Conservation (phyloP, 37 sponge, comb jelly and placozoan species). For the Crambe crambe region DNA sequence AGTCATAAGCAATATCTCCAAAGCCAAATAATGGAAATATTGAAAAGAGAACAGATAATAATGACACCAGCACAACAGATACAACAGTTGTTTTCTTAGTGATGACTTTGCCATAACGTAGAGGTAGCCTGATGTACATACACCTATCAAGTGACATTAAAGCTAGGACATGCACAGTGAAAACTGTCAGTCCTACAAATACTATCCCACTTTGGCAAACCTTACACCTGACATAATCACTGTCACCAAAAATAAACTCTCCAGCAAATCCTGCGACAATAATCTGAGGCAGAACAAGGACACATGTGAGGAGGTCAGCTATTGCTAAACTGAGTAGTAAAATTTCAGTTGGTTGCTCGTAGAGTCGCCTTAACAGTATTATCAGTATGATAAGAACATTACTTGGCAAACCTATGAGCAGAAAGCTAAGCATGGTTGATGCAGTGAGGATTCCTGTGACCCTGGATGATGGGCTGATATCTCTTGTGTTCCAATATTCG, state of each 20-base stretch:
- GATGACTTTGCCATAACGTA: constrained; percentile 25
- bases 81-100: neutral
- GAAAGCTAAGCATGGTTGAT: constrained; percentile 12
- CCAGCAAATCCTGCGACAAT: constrained; percentile 11
- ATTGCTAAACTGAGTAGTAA: constrained; percentile 40
- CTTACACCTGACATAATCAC: constrained; percentile 42
- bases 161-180: constrained; percentile 45
- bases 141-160: constrained; percentile 50
- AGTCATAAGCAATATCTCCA: constrained; percentile 51
- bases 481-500: constrained; percentile 5
- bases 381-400: constrained; percentile 24
- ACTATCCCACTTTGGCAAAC: constrained; percentile 32
- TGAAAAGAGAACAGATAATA: constrained; percentile 9
- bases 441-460: constrained; percentile 11
- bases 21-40: constrained; percentile 55
- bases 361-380: constrained; percentile 6
- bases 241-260: constrained; percentile 37
- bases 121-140: constrained; percentile 29
- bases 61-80: constrained; percentile 6
- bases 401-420: constrained; percentile 47
- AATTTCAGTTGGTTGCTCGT: constrained; percentile 48
- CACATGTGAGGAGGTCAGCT: constrained; percentile 19
- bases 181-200: constrained; percentile 4
- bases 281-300: constrained; percentile 19
- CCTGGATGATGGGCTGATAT: neutral